phyloP scores from a whole-genome alignment of 1,140 invertebrate species.

The Bombus confusus region DNA sequence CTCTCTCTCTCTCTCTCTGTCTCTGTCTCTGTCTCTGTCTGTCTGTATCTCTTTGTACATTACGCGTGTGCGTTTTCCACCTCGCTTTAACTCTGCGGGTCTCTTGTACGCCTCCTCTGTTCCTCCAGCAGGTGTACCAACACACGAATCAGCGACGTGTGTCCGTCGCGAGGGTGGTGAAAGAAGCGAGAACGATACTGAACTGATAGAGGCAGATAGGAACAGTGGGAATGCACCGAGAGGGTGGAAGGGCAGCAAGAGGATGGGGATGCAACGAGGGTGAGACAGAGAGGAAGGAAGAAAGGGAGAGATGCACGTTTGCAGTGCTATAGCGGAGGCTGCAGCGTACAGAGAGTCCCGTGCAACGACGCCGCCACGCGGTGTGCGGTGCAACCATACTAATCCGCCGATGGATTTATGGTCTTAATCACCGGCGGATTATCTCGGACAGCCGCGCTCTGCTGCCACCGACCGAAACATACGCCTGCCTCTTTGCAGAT shows the following conservation, averaged over 20 bases:
- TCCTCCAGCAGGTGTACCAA: conserved; percentile 22
- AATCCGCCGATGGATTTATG: conserved; percentile 85
- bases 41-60: background rate
- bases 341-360: conserved; percentile 40
- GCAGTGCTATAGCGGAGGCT: conserved; percentile 25
- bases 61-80: conserved; percentile 20
- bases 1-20: conserved; percentile 17
- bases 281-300: conserved; percentile 11
- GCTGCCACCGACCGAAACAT: conserved; percentile 79
- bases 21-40: background rate
- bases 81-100: background rate
- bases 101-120: background rate
- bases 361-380: conserved; percentile 62
- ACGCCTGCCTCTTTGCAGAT: conserved; percentile 82
- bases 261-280: background rate
- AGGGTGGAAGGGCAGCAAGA: background rate
- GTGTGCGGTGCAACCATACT: conserved; percentile 80
- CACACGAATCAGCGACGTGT: conserved; percentile 44
- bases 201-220: background rate
- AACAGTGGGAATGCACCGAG: conserved; percentile 23
- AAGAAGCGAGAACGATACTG: conserved; percentile 13
- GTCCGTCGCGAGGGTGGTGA: conserved; percentile 46
- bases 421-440: conserved; percentile 86
- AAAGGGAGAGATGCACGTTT: conserved; percentile 9
- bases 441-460: conserved; percentile 81